Evolutionary conservation across 2,888 invertebrate genomes (phyloP).

Genomic region (Aelia acuminata): DNA sequence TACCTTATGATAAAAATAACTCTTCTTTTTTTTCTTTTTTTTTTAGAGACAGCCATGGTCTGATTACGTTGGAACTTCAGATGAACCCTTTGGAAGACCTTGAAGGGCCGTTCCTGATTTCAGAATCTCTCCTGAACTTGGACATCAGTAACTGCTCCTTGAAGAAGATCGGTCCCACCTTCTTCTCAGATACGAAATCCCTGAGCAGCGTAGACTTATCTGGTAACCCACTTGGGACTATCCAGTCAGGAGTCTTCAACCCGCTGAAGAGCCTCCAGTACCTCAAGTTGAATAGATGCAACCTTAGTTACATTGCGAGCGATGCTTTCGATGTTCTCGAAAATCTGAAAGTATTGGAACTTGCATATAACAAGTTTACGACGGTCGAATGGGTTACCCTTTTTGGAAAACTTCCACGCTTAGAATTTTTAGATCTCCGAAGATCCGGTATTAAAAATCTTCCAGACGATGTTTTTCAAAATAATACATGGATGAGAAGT

Average conservation of each 20-base stretch:
- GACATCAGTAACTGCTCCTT: conserved; percentile 79
- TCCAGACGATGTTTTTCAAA: conserved; percentile 77
- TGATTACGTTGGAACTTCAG: conserved; percentile 80
- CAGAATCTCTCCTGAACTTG: conserved; percentile 77
- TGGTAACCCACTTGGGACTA: conserved; percentile 75
- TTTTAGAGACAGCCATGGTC: conserved; percentile 77
- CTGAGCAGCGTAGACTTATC: conserved; percentile 80
- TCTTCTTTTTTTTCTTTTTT: background rate
- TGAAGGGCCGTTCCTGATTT: conserved; percentile 77
- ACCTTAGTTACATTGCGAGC: conserved; percentile 74
- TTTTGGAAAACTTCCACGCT: conserved; percentile 74
- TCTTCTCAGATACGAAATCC: conserved; percentile 78
- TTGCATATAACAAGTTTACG: conserved; percentile 74
- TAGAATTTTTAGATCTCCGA: conserved; percentile 77
- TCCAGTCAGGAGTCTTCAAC: conserved; percentile 76
- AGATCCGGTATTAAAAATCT: conserved; percentile 76
- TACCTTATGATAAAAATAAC: background rate
- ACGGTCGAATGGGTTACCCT: conserved; percentile 75
- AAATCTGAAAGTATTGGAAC: conserved; percentile 77
- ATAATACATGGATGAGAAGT: conserved; percentile 76
- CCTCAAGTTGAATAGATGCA: conserved; percentile 77
- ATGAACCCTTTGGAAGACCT: conserved; percentile 77
- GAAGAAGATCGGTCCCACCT: conserved; percentile 74
- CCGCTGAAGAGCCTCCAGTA: conserved; percentile 77
- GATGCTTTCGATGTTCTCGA: conserved; percentile 74